Evolutionary conservation across 2,888 invertebrate genomes (phyloP).

Genomic region (Plemyria rubiginata): DNA sequence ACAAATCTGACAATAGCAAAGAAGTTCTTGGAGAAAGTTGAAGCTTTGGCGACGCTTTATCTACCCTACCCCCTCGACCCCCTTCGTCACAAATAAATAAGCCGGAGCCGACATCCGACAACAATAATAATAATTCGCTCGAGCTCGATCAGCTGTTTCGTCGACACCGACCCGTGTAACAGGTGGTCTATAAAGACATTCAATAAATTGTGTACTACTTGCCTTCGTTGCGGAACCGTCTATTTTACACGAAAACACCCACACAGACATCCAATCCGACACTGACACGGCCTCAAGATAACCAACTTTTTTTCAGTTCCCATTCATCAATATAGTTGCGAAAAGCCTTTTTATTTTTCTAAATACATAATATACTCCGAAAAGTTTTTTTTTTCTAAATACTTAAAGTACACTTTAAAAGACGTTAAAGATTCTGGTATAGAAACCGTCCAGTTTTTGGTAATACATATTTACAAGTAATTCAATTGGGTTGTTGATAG

Average conservation of each 20-base stretch:
- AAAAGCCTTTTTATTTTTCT: too few species aligned
- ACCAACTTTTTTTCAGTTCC: slow-evolving; percentile 30
- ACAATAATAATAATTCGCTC: slow-evolving; percentile 81
- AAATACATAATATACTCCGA: too few species aligned
- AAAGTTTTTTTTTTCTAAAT: too few species aligned
- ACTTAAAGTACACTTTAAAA: too few species aligned
- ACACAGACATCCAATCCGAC: slow-evolving; percentile 44
- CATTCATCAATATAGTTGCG: slow-evolving; percentile 23
- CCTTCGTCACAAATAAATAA: slow-evolving; percentile 79
- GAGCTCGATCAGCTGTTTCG: slow-evolving; percentile 82
- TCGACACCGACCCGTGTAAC: slow-evolving; percentile 83
- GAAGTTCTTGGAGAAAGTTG: slow-evolving; percentile 67
- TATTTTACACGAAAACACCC: slow-evolving; percentile 74
- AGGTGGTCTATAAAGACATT: slow-evolving; percentile 86
- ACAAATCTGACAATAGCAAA: slow-evolving; percentile 60
- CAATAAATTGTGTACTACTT: slow-evolving; percentile 83
- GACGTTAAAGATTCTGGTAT: too few species aligned
- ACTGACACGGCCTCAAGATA: slow-evolving; percentile 32
- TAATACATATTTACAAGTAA: not conserved
- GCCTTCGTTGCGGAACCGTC: slow-evolving; percentile 77
- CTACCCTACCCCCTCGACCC: slow-evolving; percentile 56
- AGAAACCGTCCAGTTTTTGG: too few species aligned
- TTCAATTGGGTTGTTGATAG: too few species aligned
- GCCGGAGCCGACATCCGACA: slow-evolving; percentile 76
- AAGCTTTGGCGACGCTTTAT: slow-evolving; percentile 53